Base-by-base conservation (phyloP, 2,888 invertebrate genomes). In the Mesorhabditis sp. region DNA sequence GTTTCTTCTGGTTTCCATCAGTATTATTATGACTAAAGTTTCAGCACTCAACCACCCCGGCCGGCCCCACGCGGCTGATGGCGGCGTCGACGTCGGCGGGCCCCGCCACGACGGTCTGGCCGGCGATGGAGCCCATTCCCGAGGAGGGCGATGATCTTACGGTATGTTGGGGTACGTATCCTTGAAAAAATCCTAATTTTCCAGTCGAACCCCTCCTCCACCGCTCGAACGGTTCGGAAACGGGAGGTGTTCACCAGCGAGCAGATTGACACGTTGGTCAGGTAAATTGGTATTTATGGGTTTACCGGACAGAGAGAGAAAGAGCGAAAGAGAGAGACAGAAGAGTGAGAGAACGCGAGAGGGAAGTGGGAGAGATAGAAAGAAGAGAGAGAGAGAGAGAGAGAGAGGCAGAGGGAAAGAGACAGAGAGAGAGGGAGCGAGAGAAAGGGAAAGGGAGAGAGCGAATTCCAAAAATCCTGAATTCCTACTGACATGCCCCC, bases 181-280 rank as follows among this genome's bases (percentile, higher is more conserved):
- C 58, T 13, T 2, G n/a, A 13, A 13, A 13, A 50, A 50, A 50
- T 50, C 58, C n/a, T n/a, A n/a, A 50, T 50, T 50, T 50, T 66
- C 62, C 65, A 63, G 4, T 67, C 76, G 45, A 69, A 70, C 15
- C 69, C 71, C n/a, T 71, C 73, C n/a, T 67, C 71, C 2, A 68
- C 63, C 7, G 41, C 66, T 42, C 65, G 74, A 63, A 80, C 77
- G 45, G 72, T 70, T 68, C 68, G 83, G 43, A 75, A 79, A 66
- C 73, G 75, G 67, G 84, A 84, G 71, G 72, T 83, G 10, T 82
- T 80, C 76, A 84, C 81, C 43, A 80, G 82, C 42, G 84, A 84
- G 65, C 82, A 84, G 75, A 77, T 84, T 65, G 82, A 84, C 72
- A 84, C 84, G 7, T 76, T 84, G 5, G 81, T 84, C 66, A 84